Conservation (phyloP, 2,888 invertebrate genomes). For the Epinotia brunnichana region DNA sequence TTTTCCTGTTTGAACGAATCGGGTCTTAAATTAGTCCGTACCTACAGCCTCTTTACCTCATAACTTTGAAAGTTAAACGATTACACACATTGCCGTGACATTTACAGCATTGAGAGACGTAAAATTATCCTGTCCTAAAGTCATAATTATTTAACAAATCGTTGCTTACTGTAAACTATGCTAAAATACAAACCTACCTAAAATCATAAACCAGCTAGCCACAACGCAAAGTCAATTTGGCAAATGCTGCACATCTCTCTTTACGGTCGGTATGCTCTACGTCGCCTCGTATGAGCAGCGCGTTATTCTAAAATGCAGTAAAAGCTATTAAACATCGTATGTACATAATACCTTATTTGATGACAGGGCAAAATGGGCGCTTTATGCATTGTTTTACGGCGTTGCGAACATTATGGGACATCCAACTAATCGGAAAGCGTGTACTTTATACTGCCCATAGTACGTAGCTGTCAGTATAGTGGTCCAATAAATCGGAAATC, state of each 20-base stretch:
- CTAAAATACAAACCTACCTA: conserved; percentile 30
- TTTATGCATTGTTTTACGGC: conserved; percentile 46
- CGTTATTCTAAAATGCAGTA: conserved; percentile 3
- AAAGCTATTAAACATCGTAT: background rate
- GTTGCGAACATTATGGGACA: conserved; percentile 32
- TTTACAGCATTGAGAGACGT: background rate
- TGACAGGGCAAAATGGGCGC: conserved; percentile 44
- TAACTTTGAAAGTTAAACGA: background rate
- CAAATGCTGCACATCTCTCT: conserved; percentile 53
- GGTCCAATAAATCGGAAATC: background rate
- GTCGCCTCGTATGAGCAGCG: conserved; percentile 45
- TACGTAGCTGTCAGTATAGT: conserved; percentile 17
- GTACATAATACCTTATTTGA: conserved; percentile 7
- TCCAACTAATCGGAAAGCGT: conserved; percentile 34
- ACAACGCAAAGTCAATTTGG: conserved; percentile 53
- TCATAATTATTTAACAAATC: conserved; percentile 28
- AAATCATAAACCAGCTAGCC: conserved; percentile 37
- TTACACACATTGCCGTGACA: conserved; percentile 2
- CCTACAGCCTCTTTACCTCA: no score
- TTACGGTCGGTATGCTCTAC: conserved; percentile 50
- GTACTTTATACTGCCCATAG: conserved; percentile 34
- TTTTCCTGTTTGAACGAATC: no score
- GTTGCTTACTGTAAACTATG: conserved; percentile 14
- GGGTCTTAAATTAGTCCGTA: no score
- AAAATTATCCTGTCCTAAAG: conserved; percentile 18